Base-by-base conservation (phyloP, 2,797 vertebrate genomes). In the Syngnathus acus region DNA sequence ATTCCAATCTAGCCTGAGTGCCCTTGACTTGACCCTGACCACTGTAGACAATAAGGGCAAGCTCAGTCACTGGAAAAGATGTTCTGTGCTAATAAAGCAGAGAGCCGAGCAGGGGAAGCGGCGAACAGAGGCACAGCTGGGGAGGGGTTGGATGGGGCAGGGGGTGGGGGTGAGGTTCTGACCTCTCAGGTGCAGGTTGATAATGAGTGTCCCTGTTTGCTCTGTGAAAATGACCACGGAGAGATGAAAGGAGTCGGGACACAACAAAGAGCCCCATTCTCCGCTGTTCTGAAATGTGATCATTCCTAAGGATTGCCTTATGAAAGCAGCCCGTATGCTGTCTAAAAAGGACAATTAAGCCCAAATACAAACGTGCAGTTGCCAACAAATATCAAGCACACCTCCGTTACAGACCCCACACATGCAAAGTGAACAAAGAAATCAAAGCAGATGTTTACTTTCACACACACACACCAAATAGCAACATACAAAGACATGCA, bases 11-110 rank as follows among this genome's bases (percentile, higher is more conserved):
- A 95, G 93, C 93, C 94, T 90, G 92, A 89, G 88, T 89, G 95
- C 94, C 95, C 96, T 98, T 97, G 94, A 95, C 95, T 97, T 97
- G 95, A 98, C 96, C 96, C 95, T 95, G 93, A 93, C 92, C 94
- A 89, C 89, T 89, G 91, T 90, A 94, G 95, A 95, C 94, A 95
- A 97, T 95, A 94, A 90, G 95, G 94, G 93, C 95, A 95, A 91
- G 93, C 89, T 94, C 94, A 95, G 96, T 91, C 94, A 94, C 93
- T 94, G 94, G 95, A 97, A 97, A 96, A 96, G 93, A 96, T 95
- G 95, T 95, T 97, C 93, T 93, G 93, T 93, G 93, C 95, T 98
- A 99, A 98, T 98, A 96, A 98, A 98, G 94, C 94, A 91, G 90
- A 92, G 83, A 78, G 92, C 89, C 86, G 92, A 84, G 78, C 86